Percentiles rank a stretch among this genome's conserved stretches.
These are phyloP conservation scores for Alloscopus bannaensis DNA, from an alignment of 2,888 invertebrate species.

Conservation along the genomic window DNA sequence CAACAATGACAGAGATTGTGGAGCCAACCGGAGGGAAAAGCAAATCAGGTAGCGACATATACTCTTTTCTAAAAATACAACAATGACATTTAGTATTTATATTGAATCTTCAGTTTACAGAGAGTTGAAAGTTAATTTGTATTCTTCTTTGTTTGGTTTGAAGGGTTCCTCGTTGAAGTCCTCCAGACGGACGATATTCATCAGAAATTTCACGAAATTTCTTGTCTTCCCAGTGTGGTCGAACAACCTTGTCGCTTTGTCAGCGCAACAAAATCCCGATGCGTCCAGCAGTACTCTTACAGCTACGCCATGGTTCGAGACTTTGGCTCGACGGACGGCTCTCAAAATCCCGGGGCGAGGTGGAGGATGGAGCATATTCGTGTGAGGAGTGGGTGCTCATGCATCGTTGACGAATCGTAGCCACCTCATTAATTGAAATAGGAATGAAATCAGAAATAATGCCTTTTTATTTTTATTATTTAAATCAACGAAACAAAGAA, in stretches of 20 bases:
- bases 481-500: conserved; percentile 34
- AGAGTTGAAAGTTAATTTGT: conserved; percentile 9
- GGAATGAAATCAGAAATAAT: background rate
- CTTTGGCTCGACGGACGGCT: conserved; percentile 76
- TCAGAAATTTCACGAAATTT: conserved; percentile 84
- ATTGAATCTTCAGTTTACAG: no score
- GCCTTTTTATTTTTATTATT: conserved; percentile 1
- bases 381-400: conserved; percentile 89
- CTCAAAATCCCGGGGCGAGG: conserved; percentile 75
- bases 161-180: conserved; percentile 71
- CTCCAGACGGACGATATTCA: conserved; percentile 75
- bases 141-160: conserved; percentile 34
- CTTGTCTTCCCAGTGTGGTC: conserved; percentile 83
- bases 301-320: conserved; percentile 89
- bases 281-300: conserved; percentile 89
- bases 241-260: conserved; percentile 86
- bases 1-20: conserved; percentile 85
- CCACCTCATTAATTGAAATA: background rate
- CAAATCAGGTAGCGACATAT: conserved; percentile 77
- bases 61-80: background rate
- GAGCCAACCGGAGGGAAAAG: conserved; percentile 87
- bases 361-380: conserved; percentile 90
- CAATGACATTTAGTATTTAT: no score
- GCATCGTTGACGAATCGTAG: conserved; percentile 79
- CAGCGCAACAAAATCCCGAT: conserved; percentile 84